phyloP scores from a whole-genome alignment of 2,888 invertebrate genomes.

The Sericinus montela region DNA sequence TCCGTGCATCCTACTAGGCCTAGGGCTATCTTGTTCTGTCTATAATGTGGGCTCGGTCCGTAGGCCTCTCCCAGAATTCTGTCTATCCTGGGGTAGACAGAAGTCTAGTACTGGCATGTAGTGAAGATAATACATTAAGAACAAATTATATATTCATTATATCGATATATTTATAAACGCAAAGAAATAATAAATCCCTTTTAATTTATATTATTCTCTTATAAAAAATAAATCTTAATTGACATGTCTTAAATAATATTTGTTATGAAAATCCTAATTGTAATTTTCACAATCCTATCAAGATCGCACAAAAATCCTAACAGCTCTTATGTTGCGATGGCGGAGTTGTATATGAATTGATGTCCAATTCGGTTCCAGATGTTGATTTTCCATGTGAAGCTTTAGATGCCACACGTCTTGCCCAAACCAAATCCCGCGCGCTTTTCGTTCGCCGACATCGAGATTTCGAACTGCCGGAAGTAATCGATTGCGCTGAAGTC shows the following conservation, averaged over 20 bases:
- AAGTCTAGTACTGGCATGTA: too few relatives aligned
- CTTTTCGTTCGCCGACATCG: conserved; percentile 35
- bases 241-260: conserved; percentile 43
- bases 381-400: conserved; percentile 30
- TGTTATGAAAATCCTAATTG: conserved; percentile 46
- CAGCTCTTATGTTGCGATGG: conserved; percentile 36
- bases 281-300: conserved; percentile 30
- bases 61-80: too few relatives aligned
- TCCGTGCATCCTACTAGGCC: too few relatives aligned
- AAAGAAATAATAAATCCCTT: background rate
- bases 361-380: conserved; percentile 43
- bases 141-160: too few relatives aligned
- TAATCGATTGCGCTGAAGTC: conserved; percentile 37
- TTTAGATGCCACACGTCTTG: conserved; percentile 46
- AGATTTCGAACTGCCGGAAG: conserved; percentile 46
- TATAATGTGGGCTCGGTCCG: too few relatives aligned
- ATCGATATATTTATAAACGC: too few relatives aligned
- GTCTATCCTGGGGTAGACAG: too few relatives aligned
- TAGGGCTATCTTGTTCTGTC: too few relatives aligned
- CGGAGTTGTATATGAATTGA: conserved; percentile 44
- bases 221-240: conserved; percentile 51
- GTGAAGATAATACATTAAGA: too few relatives aligned
- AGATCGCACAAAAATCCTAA: conserved; percentile 16
- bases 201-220: conserved; percentile 24
- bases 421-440: conserved; percentile 55